Evolutionary conservation across 2,888 invertebrate species (phyloP).

Genomic region (Drepanosiphum platanoidis): DNA sequence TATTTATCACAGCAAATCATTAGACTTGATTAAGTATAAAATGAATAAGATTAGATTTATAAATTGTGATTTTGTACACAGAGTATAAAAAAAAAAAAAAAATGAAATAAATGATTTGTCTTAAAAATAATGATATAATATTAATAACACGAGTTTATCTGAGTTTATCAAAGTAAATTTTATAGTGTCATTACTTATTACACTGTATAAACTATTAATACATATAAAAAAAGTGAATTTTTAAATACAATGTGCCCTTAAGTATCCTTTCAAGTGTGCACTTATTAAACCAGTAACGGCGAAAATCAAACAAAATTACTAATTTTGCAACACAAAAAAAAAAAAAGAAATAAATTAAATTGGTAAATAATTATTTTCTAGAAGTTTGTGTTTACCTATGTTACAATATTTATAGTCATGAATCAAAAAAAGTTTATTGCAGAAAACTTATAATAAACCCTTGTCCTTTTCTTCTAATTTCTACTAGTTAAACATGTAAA

Average conservation of each 20-base stretch:
- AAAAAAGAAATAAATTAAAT: neutral
- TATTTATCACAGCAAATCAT: slow-evolving; percentile 17
- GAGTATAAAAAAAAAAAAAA: neutral
- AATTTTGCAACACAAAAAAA: neutral
- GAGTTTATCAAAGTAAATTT: no score
- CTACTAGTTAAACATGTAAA: neutral
- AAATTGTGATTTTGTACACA: neutral
- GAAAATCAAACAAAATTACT: no score
- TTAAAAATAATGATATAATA: neutral
- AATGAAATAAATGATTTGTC: neutral
- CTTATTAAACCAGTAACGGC: no score
- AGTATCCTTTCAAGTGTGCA: neutral
- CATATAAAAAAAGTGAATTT: neutral
- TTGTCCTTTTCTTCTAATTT: neutral
- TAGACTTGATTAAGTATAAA: neutral
- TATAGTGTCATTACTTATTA: no score
- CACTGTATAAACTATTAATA: no score
- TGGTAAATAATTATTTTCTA: neutral
- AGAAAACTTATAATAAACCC: neutral
- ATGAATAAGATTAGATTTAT: no score
- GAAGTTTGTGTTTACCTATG: neutral
- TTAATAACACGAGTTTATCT: no score
- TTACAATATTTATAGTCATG: neutral
- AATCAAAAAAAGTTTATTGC: neutral
- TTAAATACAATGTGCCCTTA: neutral